Percentiles rank a stretch among this genome's conserved stretches.
Conservation (phyloP, 2,797 vertebrate genomes). For the Lutjanus argentimaculatus region DNA sequence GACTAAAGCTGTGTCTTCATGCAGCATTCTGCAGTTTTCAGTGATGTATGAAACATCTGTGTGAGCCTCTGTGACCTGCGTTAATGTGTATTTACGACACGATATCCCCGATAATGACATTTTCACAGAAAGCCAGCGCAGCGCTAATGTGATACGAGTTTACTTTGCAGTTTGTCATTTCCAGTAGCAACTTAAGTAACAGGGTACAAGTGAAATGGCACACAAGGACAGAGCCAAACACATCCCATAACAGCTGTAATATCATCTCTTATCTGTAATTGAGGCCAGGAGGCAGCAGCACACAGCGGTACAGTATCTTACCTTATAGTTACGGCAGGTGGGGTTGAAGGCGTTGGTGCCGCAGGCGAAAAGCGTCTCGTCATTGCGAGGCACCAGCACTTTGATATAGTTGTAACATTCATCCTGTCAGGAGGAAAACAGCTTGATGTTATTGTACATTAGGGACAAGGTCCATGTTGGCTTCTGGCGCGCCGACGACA, state of each 20-base stretch:
- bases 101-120: background rate
- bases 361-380: conserved; percentile 92
- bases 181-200: conserved; percentile 15
- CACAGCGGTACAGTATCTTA: conserved; percentile 59
- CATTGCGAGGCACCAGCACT: conserved; percentile 91
- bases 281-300: conserved; percentile 3
- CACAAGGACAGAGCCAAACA: background rate
- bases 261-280: conserved; percentile 32
- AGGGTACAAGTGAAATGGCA: background rate
- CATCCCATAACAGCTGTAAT: background rate
- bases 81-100: conserved; percentile 4
- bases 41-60: conserved; percentile 1
- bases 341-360: conserved; percentile 97
- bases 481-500: conserved; percentile 15
- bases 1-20: background rate
- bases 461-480: conserved; percentile 22
- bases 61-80: background rate
- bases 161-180: conserved; percentile 17
- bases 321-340: conserved; percentile 95
- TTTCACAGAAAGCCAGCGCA: background rate
- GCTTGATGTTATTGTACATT: conserved; percentile 37
- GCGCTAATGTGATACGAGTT: background rate
- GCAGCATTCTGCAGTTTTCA: background rate
- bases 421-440: conserved; percentile 85
- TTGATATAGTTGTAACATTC: conserved; percentile 98